These are phyloP conservation scores for Sebastes minor DNA, from an alignment of 2,797 vertebrate species.

Conservation along the genomic window DNA sequence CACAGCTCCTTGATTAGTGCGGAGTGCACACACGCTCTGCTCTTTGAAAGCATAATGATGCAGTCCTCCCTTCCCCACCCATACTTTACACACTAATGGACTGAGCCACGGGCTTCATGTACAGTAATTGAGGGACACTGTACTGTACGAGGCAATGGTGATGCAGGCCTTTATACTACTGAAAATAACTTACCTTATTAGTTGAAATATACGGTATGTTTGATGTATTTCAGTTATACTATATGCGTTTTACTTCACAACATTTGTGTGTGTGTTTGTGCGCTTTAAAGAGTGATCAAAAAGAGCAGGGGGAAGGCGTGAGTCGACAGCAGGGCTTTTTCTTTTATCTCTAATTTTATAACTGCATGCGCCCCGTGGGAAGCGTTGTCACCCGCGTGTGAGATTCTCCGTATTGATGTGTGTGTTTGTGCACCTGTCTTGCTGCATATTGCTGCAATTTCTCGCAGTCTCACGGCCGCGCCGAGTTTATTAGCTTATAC, in stretches of 20 bases:
- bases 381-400: slow-evolving; percentile 17
- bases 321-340: slow-evolving; percentile 36
- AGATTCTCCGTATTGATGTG: slow-evolving; percentile 3
- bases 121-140: slow-evolving; percentile 23
- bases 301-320: slow-evolving; percentile 16
- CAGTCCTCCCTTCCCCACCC: slow-evolving; percentile 28
- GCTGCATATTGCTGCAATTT: slow-evolving; percentile 45
- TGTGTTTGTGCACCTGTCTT: slow-evolving; percentile 9
- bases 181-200: slow-evolving; percentile 6
- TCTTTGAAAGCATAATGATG: slow-evolving; percentile 60
- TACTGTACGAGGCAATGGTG: background rate
- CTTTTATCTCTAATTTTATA: slow-evolving; percentile 66
- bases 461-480: slow-evolving; percentile 9
- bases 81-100: slow-evolving; percentile 56
- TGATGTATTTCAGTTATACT: background rate
- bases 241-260: background rate
- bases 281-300: slow-evolving; percentile 39
- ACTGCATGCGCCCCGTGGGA: slow-evolving; percentile 38
- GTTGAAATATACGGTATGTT: slow-evolving; percentile 1
- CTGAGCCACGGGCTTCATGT: slow-evolving; percentile 29
- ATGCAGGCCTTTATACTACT: background rate
- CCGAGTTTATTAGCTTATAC: slow-evolving; percentile 43
- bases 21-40: slow-evolving; percentile 4
- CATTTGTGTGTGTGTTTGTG: background rate
- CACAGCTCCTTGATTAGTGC: slow-evolving; percentile 63